phyloP scores from a whole-genome alignment of 2,888 invertebrate species.

The Nomada ferruginata region DNA sequence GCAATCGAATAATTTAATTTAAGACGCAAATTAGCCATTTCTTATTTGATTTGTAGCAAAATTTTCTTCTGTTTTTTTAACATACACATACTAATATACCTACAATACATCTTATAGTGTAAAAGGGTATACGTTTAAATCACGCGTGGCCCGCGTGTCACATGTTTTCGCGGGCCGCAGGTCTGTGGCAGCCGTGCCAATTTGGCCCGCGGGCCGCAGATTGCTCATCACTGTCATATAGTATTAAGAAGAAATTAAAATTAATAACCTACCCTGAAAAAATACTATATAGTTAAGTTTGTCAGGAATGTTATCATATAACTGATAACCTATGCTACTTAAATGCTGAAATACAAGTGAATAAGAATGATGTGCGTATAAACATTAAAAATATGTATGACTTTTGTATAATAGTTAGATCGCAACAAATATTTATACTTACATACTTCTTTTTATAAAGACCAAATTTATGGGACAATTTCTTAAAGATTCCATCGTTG shows the following conservation, averaged over 20 bases:
- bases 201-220: no score
- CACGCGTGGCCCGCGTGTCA: no score
- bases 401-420: background rate
- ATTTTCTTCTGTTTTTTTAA: no score
- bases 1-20: no score
- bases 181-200: no score
- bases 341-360: slow-evolving; percentile 44
- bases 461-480: slow-evolving; percentile 1
- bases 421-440: slow-evolving; percentile 21
- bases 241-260: background rate
- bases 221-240: no score
- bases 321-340: slow-evolving; percentile 42
- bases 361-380: background rate
- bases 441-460: slow-evolving; percentile 25
- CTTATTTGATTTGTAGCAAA: no score
- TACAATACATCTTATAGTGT: no score
- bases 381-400: background rate
- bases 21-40: no score
- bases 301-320: slow-evolving; percentile 91
- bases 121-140: no score
- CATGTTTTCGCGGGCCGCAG: no score
- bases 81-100: no score
- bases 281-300: slow-evolving; percentile 88
- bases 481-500: slow-evolving; percentile 15
- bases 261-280: slow-evolving; percentile 84